phyloP scores from a whole-genome alignment of 2,113 vertebrate genomes.

The Cranoglanis bouderius region DNA sequence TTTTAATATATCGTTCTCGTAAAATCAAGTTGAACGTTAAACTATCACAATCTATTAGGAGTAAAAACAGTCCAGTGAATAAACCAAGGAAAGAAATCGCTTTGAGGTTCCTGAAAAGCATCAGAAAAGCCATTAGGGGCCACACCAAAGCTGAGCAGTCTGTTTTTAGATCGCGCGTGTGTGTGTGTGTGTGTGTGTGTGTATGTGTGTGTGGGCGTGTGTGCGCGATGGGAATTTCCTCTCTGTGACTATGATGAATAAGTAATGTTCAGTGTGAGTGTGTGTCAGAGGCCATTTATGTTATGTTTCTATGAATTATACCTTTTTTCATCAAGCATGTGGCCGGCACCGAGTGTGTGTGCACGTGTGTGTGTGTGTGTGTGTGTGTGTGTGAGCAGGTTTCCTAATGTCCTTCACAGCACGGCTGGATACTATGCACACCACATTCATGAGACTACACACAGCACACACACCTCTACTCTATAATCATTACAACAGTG shows the following conservation, averaged over 20 bases:
- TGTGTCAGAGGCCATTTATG: constrained; percentile 16
- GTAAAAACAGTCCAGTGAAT: background rate
- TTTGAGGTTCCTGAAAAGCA: background rate
- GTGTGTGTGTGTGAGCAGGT: background rate
- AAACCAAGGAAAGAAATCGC: background rate
- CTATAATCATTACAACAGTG: background rate
- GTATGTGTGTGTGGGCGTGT: background rate
- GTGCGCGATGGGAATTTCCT: background rate
- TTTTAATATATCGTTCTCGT: too few species aligned
- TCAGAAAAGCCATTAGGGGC: constrained; percentile 18
- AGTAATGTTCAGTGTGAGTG: background rate
- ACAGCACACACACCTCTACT: background rate
- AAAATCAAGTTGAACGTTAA: background rate
- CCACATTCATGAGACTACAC: background rate
- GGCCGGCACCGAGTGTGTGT: constrained; percentile 12
- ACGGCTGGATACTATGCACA: too few species aligned
- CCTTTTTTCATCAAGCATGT: background rate
- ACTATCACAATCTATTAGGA: background rate
- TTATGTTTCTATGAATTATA: background rate
- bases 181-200: constrained; percentile 1
- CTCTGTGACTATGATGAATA: background rate
- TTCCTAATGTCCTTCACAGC: too few species aligned
- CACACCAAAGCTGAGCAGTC: background rate
- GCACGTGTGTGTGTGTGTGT: background rate
- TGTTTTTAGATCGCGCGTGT: background rate